phyloP scores from a whole-genome alignment of 2,888 invertebrate genomes.

The Willowsia nigromaculata region DNA sequence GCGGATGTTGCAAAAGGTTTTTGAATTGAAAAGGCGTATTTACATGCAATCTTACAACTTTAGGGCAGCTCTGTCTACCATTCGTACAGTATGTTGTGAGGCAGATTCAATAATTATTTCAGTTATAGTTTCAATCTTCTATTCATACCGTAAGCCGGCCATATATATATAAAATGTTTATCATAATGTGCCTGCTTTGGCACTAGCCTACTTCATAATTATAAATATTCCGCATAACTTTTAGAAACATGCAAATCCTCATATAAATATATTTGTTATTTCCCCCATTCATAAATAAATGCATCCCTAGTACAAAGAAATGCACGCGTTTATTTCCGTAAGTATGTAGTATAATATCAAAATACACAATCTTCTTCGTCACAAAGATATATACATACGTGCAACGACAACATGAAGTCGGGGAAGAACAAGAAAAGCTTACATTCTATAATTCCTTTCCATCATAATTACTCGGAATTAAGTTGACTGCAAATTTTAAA shows the following conservation, averaged over 20 bases:
- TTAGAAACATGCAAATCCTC: background rate
- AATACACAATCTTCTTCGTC: background rate
- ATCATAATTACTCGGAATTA: constrained; percentile 27
- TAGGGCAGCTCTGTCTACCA: background rate
- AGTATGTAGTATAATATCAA: constrained; percentile 40
- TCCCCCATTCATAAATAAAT: background rate
- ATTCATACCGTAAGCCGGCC: too few species aligned
- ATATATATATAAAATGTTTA: too few species aligned
- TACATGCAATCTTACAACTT: background rate
- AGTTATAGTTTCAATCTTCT: too few species aligned
- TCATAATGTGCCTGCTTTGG: too few species aligned
- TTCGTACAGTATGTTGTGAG: background rate
- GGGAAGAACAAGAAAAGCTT: background rate
- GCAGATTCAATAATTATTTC: background rate
- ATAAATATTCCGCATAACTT: background rate
- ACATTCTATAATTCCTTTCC: background rate
- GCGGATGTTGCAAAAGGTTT: background rate
- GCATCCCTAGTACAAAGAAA: background rate
- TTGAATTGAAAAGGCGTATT: constrained; percentile 5
- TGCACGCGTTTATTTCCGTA: constrained; percentile 41
- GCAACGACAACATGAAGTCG: background rate
- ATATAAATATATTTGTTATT: background rate
- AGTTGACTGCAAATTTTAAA: background rate
- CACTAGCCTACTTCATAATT: background rate
- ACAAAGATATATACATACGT: background rate